Percentiles rank a stretch among this genome's conserved stretches.
Evolutionary conservation across 2,888 invertebrate genomes (phyloP).

Genomic region (Congeria kusceri): DNA sequence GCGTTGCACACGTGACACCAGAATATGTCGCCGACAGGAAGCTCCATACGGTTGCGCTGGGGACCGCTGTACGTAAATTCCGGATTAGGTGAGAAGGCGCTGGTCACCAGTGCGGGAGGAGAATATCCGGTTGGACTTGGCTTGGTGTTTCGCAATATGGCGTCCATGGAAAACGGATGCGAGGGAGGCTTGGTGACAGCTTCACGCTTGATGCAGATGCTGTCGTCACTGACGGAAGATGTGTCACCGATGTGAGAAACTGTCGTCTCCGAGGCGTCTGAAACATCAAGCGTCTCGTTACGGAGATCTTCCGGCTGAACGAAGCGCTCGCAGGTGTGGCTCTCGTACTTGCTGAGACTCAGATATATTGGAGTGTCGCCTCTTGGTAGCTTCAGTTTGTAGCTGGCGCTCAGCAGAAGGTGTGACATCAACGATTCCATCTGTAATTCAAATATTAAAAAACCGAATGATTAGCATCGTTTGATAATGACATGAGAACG

Average conservation of each 20-base stretch:
- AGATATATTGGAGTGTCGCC: slow-evolving; percentile 33
- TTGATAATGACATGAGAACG: too few relatives aligned
- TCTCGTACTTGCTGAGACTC: slow-evolving; percentile 14
- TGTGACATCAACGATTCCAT: slow-evolving; percentile 54
- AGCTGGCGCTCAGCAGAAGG: slow-evolving; percentile 30
- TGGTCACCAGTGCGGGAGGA: slow-evolving; percentile 23
- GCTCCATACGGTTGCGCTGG: too few relatives aligned
- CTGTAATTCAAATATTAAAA: background rate
- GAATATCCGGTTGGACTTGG: background rate
- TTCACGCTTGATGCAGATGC: slow-evolving; percentile 23
- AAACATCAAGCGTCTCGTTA: slow-evolving; percentile 11
- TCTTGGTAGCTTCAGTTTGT: background rate
- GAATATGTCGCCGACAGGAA: slow-evolving; percentile 9
- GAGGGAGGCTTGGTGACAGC: background rate
- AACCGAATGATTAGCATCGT: too few relatives aligned
- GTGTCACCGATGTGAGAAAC: background rate
- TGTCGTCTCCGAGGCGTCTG: background rate
- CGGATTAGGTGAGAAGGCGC: slow-evolving; percentile 4
- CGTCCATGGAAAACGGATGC: slow-evolving; percentile 49
- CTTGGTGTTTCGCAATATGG: slow-evolving; percentile 19
- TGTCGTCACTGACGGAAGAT: slow-evolving; percentile 26
- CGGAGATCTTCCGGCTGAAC: slow-evolving; percentile 49
- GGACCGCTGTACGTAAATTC: background rate
- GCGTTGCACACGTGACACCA: slow-evolving; percentile 64
- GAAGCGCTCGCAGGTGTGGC: slow-evolving; percentile 43